Conservation (phyloP, 2,888 invertebrate genomes). For the Synergus itoensis region DNA sequence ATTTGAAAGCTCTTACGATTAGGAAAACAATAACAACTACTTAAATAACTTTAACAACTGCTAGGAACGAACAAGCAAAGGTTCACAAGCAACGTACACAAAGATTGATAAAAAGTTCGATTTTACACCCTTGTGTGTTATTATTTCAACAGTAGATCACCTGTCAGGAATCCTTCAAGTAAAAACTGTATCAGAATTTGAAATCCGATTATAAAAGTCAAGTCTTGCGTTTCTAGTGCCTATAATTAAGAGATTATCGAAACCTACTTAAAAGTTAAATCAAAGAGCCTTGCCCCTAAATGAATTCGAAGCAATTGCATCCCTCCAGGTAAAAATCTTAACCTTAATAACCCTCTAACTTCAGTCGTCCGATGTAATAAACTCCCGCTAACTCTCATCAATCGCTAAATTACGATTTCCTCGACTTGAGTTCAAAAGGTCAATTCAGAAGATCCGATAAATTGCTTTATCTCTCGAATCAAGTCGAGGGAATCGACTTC, state of each 20-base stretch:
- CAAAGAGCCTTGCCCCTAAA: not conserved
- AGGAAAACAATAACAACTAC: too few species aligned
- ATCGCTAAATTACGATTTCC: conserved; percentile 29
- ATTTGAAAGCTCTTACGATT: too few species aligned
- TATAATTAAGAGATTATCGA: not conserved
- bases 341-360: conserved; percentile 1
- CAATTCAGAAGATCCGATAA: conserved; percentile 27
- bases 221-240: not conserved
- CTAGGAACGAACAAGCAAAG: too few species aligned
- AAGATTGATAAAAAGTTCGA: too few species aligned
- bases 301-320: not conserved
- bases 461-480: conserved; percentile 33
- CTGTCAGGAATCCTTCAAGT: not conserved
- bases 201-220: not conserved
- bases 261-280: not conserved
- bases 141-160: not conserved
- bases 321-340: not conserved
- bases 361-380: not conserved
- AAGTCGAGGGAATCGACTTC: conserved; percentile 29
- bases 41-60: too few species aligned
- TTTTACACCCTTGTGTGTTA: not conserved
- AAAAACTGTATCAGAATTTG: not conserved
- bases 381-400: conserved; percentile 8
- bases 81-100: too few species aligned
- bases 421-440: conserved; percentile 11